A percentile compares a stretch with the other conserved stretches of the same genome.
Evolutionary conservation across 1,140 invertebrate species (phyloP).

Genomic region (Aphelenchoides fujianensis): DNA sequence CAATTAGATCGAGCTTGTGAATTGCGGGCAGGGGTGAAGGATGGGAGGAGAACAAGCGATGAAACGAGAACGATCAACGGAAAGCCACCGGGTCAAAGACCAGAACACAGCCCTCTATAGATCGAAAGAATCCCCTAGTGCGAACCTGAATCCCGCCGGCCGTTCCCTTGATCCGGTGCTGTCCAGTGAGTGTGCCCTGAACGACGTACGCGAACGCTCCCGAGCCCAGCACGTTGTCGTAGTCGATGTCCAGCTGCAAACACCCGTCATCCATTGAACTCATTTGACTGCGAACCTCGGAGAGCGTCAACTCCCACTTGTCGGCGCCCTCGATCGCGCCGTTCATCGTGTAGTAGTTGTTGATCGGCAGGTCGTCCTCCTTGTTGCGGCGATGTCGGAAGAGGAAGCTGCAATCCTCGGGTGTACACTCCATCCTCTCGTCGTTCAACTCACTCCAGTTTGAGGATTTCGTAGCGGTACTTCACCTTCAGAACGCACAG

Average conservation of each 20-base stretch:
- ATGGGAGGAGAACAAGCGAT: no score
- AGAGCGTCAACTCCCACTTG: neutral
- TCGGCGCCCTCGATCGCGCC: neutral
- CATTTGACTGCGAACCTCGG: no score
- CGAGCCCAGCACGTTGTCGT: neutral
- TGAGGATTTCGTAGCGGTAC: neutral
- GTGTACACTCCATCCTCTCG: neutral
- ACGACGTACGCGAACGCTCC: constrained; percentile 6
- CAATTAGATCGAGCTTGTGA: no score
- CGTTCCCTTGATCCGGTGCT: neutral
- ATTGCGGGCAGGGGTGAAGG: no score
- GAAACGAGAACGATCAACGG: no score
- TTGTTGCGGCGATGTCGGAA: neutral
- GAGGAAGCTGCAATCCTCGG: neutral
- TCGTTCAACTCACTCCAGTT: neutral
- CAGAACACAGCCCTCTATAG: no score
- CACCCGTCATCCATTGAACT: no score
- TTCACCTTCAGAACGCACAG: constrained; percentile 15
- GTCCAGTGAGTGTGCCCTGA: constrained; percentile 2
- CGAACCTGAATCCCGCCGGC: neutral
- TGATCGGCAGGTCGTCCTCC: neutral
- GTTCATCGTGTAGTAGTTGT: constrained; percentile 12
- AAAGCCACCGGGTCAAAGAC: no score
- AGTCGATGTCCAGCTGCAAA: constrained; percentile 5
- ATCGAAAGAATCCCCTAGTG: no score